These are phyloP conservation scores for Sarotherodon lohbergeri DNA, from an alignment of 2,113 vertebrate species.

Conservation along the genomic window DNA sequence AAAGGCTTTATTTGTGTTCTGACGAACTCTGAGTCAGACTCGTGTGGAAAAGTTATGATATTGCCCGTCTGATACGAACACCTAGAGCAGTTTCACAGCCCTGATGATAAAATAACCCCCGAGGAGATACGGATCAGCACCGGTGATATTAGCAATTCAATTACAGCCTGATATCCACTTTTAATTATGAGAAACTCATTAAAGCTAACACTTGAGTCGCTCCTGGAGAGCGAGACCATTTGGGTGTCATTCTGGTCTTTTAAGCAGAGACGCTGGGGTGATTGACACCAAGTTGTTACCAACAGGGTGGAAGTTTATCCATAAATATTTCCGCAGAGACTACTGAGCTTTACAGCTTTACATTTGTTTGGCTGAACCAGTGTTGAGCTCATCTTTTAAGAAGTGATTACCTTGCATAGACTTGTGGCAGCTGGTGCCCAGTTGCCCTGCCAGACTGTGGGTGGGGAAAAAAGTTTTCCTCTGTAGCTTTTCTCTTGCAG, in stretches of 20 bases:
- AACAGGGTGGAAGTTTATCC: slow-evolving; percentile 19
- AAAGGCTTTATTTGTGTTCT: not conserved
- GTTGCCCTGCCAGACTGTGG: not conserved
- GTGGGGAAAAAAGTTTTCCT: not conserved
- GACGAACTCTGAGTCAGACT: not conserved
- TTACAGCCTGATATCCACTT: not conserved
- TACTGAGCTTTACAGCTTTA: not conserved
- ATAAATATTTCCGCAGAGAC: not conserved
- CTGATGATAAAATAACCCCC: not conserved
- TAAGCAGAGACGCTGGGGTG: slow-evolving; percentile 19
- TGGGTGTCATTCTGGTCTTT: slow-evolving; percentile 6
- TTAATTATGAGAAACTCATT: slow-evolving; percentile 1
- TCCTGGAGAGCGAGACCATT: slow-evolving; percentile 20
- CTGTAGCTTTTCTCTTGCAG: not conserved
- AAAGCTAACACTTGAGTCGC: slow-evolving; percentile 12
- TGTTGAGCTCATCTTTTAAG: not conserved
- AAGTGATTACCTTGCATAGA: not conserved
- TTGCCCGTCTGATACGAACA: not conserved
- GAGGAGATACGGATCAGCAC: not conserved
- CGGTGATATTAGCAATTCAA: not conserved
- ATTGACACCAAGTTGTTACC: slow-evolving; percentile 63
- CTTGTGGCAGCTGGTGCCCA: not conserved
- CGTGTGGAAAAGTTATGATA: not conserved
- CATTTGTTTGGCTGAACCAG: not conserved
- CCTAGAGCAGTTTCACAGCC: not conserved